Base-by-base conservation (phyloP, 92 coral and sea anemone genomes). In the Hydrozoanthus gracilis region DNA sequence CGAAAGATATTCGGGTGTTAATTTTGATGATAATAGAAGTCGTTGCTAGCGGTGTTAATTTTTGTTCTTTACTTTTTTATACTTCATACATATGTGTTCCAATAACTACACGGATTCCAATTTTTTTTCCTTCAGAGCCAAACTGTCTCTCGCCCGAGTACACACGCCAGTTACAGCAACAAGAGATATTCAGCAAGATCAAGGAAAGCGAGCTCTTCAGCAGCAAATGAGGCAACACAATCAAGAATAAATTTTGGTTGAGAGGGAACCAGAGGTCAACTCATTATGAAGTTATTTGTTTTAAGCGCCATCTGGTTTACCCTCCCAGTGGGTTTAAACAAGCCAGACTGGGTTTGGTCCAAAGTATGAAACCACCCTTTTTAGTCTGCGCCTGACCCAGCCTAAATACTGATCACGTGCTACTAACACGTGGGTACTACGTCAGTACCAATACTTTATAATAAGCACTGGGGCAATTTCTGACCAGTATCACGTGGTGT, bases 301-400 rank as follows among this genome's bases (percentile, higher is more conserved):
- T 74, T 14, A 8, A 12, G 2, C 46, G 35, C 54, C 73, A 51
- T 14, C 49, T 60, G 73, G 83, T 61, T 73, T 83, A 82, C 88
- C 91, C 93, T 91, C 93, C 87, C 98, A 93, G 77, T 80, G 99
- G 99, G 99, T 96, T 96, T 82, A 96, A 96, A 96, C 99, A 96
- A 95, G 84, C 89, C 83, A 91, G 93, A 98, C 77, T 93, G 94
- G 92, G 94, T 96, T 83, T 90, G 87, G 87, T 87, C 86, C 95
- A 71, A 82, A 76, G 7, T 35, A 17, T 56, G 83, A 78, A 82
- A 92, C 91, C 90, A 94, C 96, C 96, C 96, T 92, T 83, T 61
- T 82, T 44, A 70, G 86, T 96, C 91, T 92, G 88, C 62, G 83
- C 88, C 98, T 96, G 99, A 96, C 99, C 99, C 99, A 87, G 94